Evolutionary conservation across 30 jellyfish, hydroid and myxozoan species (phyloP), one percentile per base, ranked within the genome.

Genomic region (Hydractinia symbiolongicarpus): DNA sequence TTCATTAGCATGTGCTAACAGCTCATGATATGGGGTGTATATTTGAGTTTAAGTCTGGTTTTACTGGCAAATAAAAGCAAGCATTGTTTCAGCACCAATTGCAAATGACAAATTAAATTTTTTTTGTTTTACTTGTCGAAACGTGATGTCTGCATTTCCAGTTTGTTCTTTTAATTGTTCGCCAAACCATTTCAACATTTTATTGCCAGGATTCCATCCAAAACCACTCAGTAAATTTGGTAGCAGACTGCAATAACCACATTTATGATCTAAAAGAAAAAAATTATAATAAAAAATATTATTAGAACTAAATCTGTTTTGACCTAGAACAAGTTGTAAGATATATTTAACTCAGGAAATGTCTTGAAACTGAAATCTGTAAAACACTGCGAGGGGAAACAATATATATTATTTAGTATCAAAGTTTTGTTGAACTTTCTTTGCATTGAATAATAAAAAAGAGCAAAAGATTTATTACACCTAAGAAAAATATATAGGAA

Each of bases 191-290:
- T 91, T 91, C 61, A 82, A 58, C 53, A 91, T 83, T 76, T 88
- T 83, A 51, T 83, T 86, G 16, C 98, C 98, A n/a, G 98, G 98
- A 67, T 91, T 91, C 98, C 98, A 91, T 4, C 98, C 98, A 74
- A 86, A 91, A 6, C 98, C 98, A 69, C 87, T 83, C 69, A 91
- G 86, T 30, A 91, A 76, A 73, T 91, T 91, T 10, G 98, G 98
- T 54, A 91, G 73, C 53, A 91, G 81, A 62, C 98, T 91, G 89
- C 96, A 91, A 50, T 84, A 91, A 14, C 98, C 98, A 83, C 98
- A 91, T 40, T 89, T 87, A 75, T 91, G 98, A 76, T 91, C 98
- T 91, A 69, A 4, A 44, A 77, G 4, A 61, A 10, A 10, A 51
- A 64, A 64, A 1, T n/a, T 64, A 64, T 64, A 7, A 64, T 4